A percentile compares a stretch with the other conserved stretches of the same genome.
These are phyloP conservation scores for Drosophila suzukii DNA, from an alignment of 1,140 invertebrate species.

Conservation along the genomic window DNA sequence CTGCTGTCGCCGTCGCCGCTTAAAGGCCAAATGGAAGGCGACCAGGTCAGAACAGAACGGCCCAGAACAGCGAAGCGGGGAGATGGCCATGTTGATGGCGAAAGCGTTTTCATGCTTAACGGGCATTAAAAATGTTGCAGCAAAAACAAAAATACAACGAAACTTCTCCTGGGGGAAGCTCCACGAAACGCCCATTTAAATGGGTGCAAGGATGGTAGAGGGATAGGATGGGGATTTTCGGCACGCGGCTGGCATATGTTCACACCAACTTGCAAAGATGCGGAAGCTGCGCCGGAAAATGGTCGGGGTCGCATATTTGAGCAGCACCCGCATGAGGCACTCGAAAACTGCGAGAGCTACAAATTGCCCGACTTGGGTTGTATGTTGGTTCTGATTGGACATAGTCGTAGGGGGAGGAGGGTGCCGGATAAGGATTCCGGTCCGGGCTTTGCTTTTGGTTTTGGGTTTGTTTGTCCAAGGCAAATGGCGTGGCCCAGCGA, in stretches of 20 bases:
- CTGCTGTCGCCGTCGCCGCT: constrained; percentile 46
- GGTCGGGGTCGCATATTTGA: constrained; percentile 69
- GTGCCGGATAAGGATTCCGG: constrained; percentile 28
- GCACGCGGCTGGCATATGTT: constrained; percentile 83
- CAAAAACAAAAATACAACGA: constrained; percentile 39
- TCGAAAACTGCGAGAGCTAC: constrained; percentile 65
- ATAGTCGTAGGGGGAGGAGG: constrained; percentile 3
- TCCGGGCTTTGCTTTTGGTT: constrained; percentile 33
- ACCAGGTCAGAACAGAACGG: constrained; percentile 23
- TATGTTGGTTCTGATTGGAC: constrained; percentile 62
- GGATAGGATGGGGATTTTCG: constrained; percentile 1
- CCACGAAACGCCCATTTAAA: constrained; percentile 42
- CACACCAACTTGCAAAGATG: constrained; percentile 72
- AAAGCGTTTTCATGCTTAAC: constrained; percentile 82
- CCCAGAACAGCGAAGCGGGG: neutral
- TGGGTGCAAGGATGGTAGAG: constrained; percentile 4
- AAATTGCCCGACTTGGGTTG: constrained; percentile 59
- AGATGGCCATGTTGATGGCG: constrained; percentile 37
- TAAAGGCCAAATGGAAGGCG: constrained; percentile 65
- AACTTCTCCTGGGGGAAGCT: constrained; percentile 3
- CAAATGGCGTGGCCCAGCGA: constrained; percentile 68
- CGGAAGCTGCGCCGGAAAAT: constrained; percentile 44
- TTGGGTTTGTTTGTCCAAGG: constrained; percentile 61
- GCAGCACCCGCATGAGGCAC: constrained; percentile 75
- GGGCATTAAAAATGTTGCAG: constrained; percentile 79